Percentiles rank a stretch among this genome's conserved stretches.
These are phyloP conservation scores for Virgularia gustaviana DNA, from an alignment of 92 coral and sea anemone genomes.

Conservation along the genomic window DNA sequence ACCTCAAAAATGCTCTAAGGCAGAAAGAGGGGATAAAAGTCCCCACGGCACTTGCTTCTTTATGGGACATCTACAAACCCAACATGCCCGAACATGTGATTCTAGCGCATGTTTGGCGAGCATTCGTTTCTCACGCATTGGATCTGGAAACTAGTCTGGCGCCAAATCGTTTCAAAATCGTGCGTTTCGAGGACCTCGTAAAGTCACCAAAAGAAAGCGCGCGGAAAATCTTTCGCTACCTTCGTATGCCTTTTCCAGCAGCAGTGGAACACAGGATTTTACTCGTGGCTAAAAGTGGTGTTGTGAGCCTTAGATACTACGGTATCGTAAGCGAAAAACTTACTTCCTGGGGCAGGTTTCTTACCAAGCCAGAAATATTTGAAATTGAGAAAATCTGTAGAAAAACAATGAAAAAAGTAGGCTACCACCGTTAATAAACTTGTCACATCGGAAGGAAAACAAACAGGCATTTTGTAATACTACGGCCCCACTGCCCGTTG, in stretches of 20 bases:
- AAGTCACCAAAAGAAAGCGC: constrained; percentile 60
- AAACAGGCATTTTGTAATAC: too few species aligned
- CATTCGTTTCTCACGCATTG: constrained; percentile 37
- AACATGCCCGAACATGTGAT: too few species aligned
- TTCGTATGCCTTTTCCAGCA: constrained; percentile 64
- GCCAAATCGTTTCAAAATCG: constrained; percentile 37
- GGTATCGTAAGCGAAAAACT: constrained; percentile 23
- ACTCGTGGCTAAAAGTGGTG: constrained; percentile 50
- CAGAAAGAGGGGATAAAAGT: constrained; percentile 35
- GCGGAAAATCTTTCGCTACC: constrained; percentile 52
- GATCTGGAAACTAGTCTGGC: constrained; percentile 44
- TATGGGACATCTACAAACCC: constrained; percentile 68
- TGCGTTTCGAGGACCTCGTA: constrained; percentile 66
- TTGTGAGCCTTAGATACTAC: constrained; percentile 52
- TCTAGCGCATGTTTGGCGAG: neutral
- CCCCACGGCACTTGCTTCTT: constrained; percentile 52
- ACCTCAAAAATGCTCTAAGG: constrained; percentile 45
- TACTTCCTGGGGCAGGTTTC: constrained; percentile 56
- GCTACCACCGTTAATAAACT: too few species aligned
- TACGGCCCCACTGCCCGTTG: too few species aligned
- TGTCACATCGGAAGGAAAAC: too few species aligned
- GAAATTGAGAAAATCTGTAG: constrained; percentile 67
- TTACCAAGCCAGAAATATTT: constrained; percentile 41
- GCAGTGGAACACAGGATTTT: constrained; percentile 57
- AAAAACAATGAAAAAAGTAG: constrained; percentile 54